Base-by-base conservation (phyloP, 1,140 invertebrate species). In the Cydia amplana region DNA sequence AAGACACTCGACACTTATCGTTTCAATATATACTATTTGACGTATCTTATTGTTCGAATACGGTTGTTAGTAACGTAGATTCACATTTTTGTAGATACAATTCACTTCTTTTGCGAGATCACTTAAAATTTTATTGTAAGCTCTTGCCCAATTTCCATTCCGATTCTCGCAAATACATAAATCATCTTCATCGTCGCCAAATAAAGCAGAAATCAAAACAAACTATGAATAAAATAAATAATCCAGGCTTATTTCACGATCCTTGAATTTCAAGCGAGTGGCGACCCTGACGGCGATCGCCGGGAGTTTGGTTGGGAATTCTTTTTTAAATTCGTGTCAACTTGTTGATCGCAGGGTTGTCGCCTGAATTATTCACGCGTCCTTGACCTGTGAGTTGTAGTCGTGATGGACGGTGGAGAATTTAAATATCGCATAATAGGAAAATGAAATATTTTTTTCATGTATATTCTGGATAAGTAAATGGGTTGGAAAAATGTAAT, bases 201-300 rank as follows among this genome's bases (percentile, higher is more conserved):
- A 18, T 12, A 51, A 51, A 20, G 2, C 7, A 12, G 23, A 60
- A 23, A 60, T 23, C 55, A 60, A 60, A 60, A 60, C 55, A 60
- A 60, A 60, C 55, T 60, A 60, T 60, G 55, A 60, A 60, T 60
- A 60, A 60, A 60, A 60, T 23, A 60, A 60, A 60, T 60, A 60
- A 60, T 60, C 10, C 20, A 20, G 49, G 9, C 55, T 60, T 60
- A 60, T 60, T 60, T n/a, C 49, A 18, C 16, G 16, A n/a, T 5
- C 0, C 55, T 60, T 60, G 55, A 60, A 60, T 60, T 23, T 60
- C 20, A 23, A 60, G 20, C 55, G 55, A 60, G 55, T 60, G 55
- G 55, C 20, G 10, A 3, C 55, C 55, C 18, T 60, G 55, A 10
- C 20, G 55, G 55, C 20, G 18, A 60, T 10, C 18, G 55, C 20